phyloP scores from a whole-genome alignment of 2,797 vertebrate species.

The Labroides dimidiatus region DNA sequence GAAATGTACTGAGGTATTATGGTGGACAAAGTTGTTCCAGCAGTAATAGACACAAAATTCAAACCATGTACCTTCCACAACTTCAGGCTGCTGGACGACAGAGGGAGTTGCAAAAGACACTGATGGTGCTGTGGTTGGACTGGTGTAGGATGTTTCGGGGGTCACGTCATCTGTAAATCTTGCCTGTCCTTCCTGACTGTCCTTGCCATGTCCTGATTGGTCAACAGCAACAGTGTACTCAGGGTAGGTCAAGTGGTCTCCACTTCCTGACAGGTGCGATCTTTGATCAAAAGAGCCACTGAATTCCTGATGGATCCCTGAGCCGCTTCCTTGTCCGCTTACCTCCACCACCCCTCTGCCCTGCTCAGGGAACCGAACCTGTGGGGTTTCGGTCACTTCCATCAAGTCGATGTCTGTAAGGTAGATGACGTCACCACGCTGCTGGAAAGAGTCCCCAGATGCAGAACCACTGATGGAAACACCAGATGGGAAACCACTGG shows the following conservation, averaged over 20 bases:
- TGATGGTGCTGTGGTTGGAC: conserved; percentile 70
- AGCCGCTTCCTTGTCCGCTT: conserved; percentile 70
- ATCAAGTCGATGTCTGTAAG: conserved; percentile 84
- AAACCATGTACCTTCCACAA: conserved; percentile 81
- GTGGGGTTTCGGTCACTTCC: conserved; percentile 76
- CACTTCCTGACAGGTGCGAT: conserved; percentile 47
- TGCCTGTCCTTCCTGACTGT: conserved; percentile 21
- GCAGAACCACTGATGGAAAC: conserved; percentile 67
- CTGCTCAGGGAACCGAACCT: conserved; percentile 74
- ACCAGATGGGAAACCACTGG: conserved; percentile 75
- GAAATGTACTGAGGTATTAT: too few species aligned
- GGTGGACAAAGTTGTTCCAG: too few species aligned
- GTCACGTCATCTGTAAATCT: conserved; percentile 36
- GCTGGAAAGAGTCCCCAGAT: conserved; percentile 58
- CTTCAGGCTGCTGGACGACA: conserved; percentile 65
- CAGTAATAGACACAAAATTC: not conserved
- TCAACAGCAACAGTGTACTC: conserved; percentile 28
- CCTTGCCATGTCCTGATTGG: conserved; percentile 35
- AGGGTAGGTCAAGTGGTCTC: conserved; percentile 4
- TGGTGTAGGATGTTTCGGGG: conserved; percentile 39
- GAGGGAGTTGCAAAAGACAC: conserved; percentile 62
- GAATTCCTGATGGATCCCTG: conserved; percentile 59
- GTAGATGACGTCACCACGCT: conserved; percentile 78
- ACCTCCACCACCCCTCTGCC: conserved; percentile 82
- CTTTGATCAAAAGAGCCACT: conserved; percentile 52